Evolutionary conservation across 2,113 vertebrate species (phyloP).

Genomic region (Thalassarche chlororhynchos): DNA sequence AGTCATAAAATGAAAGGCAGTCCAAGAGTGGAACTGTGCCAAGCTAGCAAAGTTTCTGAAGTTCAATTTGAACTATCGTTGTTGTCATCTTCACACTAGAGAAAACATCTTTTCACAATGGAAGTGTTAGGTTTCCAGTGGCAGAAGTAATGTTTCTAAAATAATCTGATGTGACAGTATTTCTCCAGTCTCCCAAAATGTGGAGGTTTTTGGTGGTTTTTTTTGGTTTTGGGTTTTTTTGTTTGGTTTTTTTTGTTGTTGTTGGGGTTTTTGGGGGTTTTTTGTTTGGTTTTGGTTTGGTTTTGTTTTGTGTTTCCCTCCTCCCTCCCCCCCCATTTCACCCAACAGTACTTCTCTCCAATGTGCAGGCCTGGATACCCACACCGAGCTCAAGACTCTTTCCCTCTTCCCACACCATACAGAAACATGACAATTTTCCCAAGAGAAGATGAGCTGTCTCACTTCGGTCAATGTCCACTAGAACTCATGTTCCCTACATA

Average conservation of each 20-base stretch:
- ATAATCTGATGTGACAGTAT: not conserved
- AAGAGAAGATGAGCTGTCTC: not conserved
- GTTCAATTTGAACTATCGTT: not conserved
- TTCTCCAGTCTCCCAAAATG: not conserved
- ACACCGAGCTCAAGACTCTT: not conserved
- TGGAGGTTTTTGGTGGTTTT: not conserved
- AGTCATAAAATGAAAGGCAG: not conserved
- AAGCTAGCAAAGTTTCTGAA: not conserved
- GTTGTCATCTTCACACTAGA: not conserved
- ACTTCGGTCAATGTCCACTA: not conserved
- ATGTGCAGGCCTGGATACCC: not conserved
- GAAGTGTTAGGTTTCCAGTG: not conserved
- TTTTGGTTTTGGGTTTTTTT: not conserved
- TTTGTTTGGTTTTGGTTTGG: no score
- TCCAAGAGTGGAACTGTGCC: not conserved
- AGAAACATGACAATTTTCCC: not conserved
- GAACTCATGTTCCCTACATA: not conserved
- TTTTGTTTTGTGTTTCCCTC: no score
- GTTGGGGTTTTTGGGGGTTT: no score
- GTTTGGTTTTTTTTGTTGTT: not conserved
- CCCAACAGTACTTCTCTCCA: not conserved
- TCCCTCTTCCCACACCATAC: not conserved
- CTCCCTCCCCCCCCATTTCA: not conserved
- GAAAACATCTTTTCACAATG: not conserved
- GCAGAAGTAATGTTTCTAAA: not conserved